These are phyloP conservation scores for Riptortus pedestris DNA, from an alignment of 1,140 invertebrate genomes.

Conservation along the genomic window DNA sequence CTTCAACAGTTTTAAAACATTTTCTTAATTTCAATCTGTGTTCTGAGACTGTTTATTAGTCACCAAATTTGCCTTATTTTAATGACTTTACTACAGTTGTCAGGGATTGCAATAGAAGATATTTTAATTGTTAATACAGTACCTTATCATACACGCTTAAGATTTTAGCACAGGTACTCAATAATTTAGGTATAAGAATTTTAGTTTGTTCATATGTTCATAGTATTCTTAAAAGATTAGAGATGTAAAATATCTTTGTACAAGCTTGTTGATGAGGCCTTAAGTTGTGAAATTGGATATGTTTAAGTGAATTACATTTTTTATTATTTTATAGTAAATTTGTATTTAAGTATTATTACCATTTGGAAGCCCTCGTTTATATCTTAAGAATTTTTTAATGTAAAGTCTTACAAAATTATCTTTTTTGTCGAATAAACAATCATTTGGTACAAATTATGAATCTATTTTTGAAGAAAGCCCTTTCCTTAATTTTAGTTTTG, in stretches of 20 bases:
- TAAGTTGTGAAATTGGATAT: constrained; percentile 7
- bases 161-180: constrained; percentile 3
- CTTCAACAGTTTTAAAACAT: constrained; percentile 1
- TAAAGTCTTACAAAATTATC: not conserved
- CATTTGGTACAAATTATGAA: not conserved
- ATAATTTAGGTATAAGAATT: constrained; percentile 11
- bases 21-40: constrained; percentile 4
- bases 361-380: not conserved
- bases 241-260: not conserved
- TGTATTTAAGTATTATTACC: not conserved
- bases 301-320: constrained; percentile 3
- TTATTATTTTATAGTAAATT: constrained; percentile 7
- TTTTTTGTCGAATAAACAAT: not conserved
- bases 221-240: not conserved
- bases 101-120: not conserved
- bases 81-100: not conserved
- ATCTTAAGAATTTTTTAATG: not conserved
- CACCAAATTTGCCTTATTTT: constrained; percentile 27
- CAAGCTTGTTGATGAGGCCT: constrained; percentile 7
- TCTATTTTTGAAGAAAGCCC: too few species aligned
- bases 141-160: constrained; percentile 9
- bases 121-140: not conserved
- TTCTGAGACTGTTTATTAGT: constrained; percentile 27
- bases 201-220: constrained; percentile 10
- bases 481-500: too few species aligned